Percentiles rank a stretch among this genome's conserved stretches.
phyloP scores from a whole-genome alignment of 2,113 vertebrate genomes.

The Girardinichthys multiradiatus region DNA sequence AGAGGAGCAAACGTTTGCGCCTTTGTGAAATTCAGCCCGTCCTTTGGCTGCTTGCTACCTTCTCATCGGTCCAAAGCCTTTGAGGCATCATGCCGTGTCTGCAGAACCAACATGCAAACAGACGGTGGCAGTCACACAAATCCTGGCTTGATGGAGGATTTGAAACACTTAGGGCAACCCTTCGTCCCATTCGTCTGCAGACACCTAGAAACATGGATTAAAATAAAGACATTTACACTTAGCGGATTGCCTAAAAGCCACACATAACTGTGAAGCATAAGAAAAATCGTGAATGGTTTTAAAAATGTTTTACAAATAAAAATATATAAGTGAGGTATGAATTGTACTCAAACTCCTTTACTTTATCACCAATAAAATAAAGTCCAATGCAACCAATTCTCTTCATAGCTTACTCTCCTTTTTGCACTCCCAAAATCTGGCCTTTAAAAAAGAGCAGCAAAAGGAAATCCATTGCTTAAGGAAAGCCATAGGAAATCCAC shows the following conservation, averaged over 20 bases:
- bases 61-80: conserved; percentile 53
- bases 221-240: background rate
- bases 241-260: background rate
- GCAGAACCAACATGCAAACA: conserved; percentile 43
- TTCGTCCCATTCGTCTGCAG: conserved; percentile 90
- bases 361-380: too few relatives aligned
- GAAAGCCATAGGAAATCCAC: too few relatives aligned
- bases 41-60: conserved; percentile 56
- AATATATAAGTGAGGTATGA: background rate
- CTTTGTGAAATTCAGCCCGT: conserved; percentile 40
- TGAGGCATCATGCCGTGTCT: conserved; percentile 41
- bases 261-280: background rate
- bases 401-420: too few relatives aligned
- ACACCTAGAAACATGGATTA: conserved; percentile 80
- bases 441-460: too few relatives aligned
- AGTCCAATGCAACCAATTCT: too few relatives aligned
- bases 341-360: too few relatives aligned
- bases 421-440: too few relatives aligned
- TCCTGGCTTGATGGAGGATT: conserved; percentile 92
- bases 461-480: too few relatives aligned
- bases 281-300: background rate
- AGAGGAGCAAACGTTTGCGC: conserved; percentile 37
- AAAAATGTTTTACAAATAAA: background rate
- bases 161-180: conserved; percentile 94
- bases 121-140: conserved; percentile 85